A percentile compares a stretch with the other conserved stretches of the same genome.
Conservation (phyloP, 2,113 vertebrate species). For the Heptranchias perlo region DNA sequence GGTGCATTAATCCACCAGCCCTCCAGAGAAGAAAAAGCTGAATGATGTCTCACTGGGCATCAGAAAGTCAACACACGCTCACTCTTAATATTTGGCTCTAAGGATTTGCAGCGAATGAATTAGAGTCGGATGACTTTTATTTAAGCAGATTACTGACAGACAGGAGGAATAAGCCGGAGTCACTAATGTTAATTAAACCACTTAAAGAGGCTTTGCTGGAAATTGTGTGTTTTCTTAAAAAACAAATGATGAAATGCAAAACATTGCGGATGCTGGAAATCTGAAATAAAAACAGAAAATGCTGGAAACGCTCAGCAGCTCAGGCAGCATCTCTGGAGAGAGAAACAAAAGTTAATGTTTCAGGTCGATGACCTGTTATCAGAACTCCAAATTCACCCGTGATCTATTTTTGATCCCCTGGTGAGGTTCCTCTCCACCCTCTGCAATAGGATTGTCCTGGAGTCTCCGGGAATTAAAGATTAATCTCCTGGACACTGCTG, state of each 20-base stretch:
- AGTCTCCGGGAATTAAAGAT: too few species aligned
- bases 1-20: background rate
- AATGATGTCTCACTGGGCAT: background rate
- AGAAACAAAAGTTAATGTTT: background rate
- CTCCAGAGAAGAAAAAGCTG: background rate
- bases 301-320: background rate
- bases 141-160: slow-evolving; percentile 21
- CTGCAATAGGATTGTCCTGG: too few species aligned
- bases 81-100: background rate
- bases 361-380: background rate
- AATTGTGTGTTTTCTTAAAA: background rate
- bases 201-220: background rate
- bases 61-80: slow-evolving; percentile 6
- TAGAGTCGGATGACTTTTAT: background rate
- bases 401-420: too few species aligned
- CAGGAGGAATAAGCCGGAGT: background rate
- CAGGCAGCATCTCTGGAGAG: too few species aligned
- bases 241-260: background rate
- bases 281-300: background rate
- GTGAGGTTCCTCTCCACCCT: too few species aligned
- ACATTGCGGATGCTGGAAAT: background rate
- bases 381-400: background rate
- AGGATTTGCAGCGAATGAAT: slow-evolving; percentile 5
- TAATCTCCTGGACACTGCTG: too few species aligned
- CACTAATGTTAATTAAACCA: slow-evolving; percentile 26